Base-by-base conservation (phyloP, 2,113 vertebrate species). In the Leucoraja erinaceus region DNA sequence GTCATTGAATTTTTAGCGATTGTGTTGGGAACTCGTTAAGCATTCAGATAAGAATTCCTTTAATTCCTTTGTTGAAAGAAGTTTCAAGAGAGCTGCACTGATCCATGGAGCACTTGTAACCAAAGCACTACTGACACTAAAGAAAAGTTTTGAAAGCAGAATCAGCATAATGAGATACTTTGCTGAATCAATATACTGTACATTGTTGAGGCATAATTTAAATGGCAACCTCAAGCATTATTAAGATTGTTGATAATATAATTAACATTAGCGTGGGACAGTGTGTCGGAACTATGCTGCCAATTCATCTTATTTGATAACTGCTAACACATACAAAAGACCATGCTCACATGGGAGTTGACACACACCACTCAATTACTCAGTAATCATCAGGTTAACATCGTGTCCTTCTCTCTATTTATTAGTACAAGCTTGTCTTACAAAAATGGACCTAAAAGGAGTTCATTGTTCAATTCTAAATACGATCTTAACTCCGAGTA, bases 401-500 rank as follows among this genome's bases (percentile, higher is more conserved):
- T n/a, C 63, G 83, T 31, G n/a, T 31, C 28, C 83, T 63, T 5
- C 28, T 28, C 83, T 88, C 59, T 63, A 14, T 84, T 84, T 88
- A 61, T 88, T 88, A 59, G 28, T 88, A 31, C 56, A 88, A 12
- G 83, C 59, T 31, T 63, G 59, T n/a, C 83, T 88, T 88, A 18
- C 61, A 88, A 88, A 63, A 11, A 63, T 63, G 56, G 59, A 88
- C 10, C 22, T 59, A 8, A 31, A 61, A 88, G 38, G 83, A 88
- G 59, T 88, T 88, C 83, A 88, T 88, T 88, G 83, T 88, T 88
- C 83, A 63, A 31, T 66, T 88, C 56, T 84, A 84, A 84, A 31
- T 66, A n/a, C 63, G 59, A 88, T 31, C 38, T 88, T 88, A 66
- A 88, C 59, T 8, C 14, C 28, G 56, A 86, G 59, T 88, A 16